phyloP scores from a whole-genome alignment of 2,797 vertebrate species.

The Enteromius paludinosus region DNA sequence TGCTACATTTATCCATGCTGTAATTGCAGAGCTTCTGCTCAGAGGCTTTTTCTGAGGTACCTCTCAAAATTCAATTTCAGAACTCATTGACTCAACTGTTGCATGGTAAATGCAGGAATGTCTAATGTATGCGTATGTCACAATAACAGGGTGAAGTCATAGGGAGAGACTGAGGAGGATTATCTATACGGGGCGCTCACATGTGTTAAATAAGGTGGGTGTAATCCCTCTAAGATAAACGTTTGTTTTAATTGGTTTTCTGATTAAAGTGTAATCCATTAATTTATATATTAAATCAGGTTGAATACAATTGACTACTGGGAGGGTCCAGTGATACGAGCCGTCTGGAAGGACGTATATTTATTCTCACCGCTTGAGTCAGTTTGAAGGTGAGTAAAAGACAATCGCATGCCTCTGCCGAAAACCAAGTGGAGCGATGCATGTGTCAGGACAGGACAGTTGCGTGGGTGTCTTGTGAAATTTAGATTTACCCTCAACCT shows the following conservation, averaged over 20 bases:
- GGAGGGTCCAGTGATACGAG: neutral
- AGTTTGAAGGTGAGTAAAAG: conserved; percentile 27
- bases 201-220: conserved; percentile 65
- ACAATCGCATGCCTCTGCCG: neutral
- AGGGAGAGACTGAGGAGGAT: conserved; percentile 57
- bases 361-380: conserved; percentile 9
- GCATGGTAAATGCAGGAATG: conserved; percentile 7
- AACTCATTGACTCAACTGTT: conserved; percentile 43
- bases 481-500: conserved; percentile 42
- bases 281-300: conserved; percentile 72
- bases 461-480: conserved; percentile 21
- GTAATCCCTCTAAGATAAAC: conserved; percentile 60
- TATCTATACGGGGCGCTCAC: conserved; percentile 53
- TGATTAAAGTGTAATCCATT: conserved; percentile 76
- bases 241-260: conserved; percentile 78
- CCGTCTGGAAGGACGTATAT: conserved; percentile 20
- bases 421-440: conserved; percentile 7
- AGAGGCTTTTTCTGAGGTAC: conserved; percentile 18
- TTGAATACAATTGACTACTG: conserved; percentile 62
- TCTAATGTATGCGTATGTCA: conserved; percentile 38
- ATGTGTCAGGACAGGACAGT: conserved; percentile 21
- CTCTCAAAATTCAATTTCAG: conserved; percentile 43
- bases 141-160: conserved; percentile 42
- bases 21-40: conserved; percentile 32
- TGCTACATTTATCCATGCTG: conserved; percentile 39